phyloP scores from a whole-genome alignment of 2,888 invertebrate species.

The Electrophaes corylata region DNA sequence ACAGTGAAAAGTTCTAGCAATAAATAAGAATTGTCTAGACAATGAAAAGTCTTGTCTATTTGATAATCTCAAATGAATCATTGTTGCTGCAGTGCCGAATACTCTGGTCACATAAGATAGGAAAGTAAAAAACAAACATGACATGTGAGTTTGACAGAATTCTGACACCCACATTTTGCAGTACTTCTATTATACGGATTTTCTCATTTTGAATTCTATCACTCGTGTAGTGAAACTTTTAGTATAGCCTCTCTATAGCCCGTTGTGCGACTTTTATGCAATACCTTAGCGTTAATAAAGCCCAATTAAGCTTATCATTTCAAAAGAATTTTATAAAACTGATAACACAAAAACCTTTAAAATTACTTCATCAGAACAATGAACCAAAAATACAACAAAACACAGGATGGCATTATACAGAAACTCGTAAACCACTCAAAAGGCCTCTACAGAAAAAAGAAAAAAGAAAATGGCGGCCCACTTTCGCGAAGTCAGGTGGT shows the following conservation, averaged over 20 bases:
- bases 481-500: slow-evolving; percentile 74
- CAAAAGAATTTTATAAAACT: not conserved
- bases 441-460: slow-evolving; percentile 54
- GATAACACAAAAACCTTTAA: slow-evolving; percentile 27
- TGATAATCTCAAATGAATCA: slow-evolving; percentile 30
- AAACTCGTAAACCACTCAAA: slow-evolving; percentile 59
- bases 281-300: too few relatives aligned
- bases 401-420: slow-evolving; percentile 49
- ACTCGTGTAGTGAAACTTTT: too few relatives aligned
- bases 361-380: slow-evolving; percentile 40
- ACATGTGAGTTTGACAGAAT: too few relatives aligned
- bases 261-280: too few relatives aligned
- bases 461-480: slow-evolving; percentile 61
- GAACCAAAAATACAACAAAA: slow-evolving; percentile 35
- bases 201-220: too few relatives aligned
- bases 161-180: too few relatives aligned
- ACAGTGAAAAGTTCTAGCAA: slow-evolving; percentile 9
- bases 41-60: slow-evolving; percentile 24
- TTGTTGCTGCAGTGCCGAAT: slow-evolving; percentile 2
- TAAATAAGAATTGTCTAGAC: slow-evolving; percentile 26
- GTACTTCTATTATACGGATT: too few relatives aligned
- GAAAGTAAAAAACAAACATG: too few relatives aligned
- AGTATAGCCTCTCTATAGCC: too few relatives aligned
- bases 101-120: slow-evolving; percentile 6
- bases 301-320: not conserved